Conservation (phyloP, 2,797 vertebrate species). For the Poliocrania exsul region DNA sequence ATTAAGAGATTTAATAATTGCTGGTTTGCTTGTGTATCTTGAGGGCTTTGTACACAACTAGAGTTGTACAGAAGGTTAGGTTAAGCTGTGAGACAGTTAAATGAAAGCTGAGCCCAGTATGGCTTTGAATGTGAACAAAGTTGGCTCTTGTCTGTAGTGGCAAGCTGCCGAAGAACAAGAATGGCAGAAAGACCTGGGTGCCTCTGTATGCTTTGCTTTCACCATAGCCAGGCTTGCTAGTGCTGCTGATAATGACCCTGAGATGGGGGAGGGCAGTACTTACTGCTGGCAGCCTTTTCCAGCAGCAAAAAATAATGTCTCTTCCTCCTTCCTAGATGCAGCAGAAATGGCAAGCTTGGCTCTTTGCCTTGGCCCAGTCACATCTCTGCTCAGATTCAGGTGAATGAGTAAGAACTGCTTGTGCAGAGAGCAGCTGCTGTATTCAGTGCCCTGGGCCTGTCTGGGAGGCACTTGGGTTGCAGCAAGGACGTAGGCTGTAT, state of each 20-base stretch:
- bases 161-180: not conserved
- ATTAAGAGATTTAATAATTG: not conserved
- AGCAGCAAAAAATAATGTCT: not conserved
- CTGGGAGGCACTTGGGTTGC: not conserved
- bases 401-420: not conserved
- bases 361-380: not conserved
- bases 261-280: not conserved
- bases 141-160: not conserved
- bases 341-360: slow-evolving; percentile 24
- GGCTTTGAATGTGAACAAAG: not conserved
- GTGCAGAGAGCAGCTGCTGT: not conserved
- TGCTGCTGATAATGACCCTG: not conserved
- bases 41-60: not conserved
- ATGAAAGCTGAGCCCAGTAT: not conserved
- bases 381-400: not conserved
- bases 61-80: not conserved
- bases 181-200: not conserved
- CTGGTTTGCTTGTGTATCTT: not conserved
- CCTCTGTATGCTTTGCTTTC: not conserved
- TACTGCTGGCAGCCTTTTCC: not conserved
- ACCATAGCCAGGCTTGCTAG: not conserved
- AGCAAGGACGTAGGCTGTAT: not conserved
- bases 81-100: not conserved
- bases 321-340: slow-evolving; percentile 7
- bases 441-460: not conserved